Evolutionary conservation across 2,888 invertebrate species (phyloP), one percentile per base, ranked within the genome.

Genomic region (Idaea biselata): DNA sequence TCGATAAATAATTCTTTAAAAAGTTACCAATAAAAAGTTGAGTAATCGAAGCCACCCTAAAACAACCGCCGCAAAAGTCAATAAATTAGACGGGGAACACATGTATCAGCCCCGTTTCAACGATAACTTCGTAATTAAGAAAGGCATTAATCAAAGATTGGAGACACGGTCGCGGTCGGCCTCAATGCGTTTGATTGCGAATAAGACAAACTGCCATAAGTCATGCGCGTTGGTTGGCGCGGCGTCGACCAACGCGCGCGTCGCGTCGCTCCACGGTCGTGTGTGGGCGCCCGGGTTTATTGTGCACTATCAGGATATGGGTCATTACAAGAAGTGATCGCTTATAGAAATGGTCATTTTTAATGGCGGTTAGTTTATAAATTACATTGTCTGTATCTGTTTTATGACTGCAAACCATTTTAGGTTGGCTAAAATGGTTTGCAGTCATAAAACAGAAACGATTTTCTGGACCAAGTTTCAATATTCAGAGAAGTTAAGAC

Each of bases 91-190:
- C 79, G 68, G 64, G 79, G 84, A 87, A 89, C 91, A 90, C 88
- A 90, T 90, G 89, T 85, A 87, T 77, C 79, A 78, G 81, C 82
- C 78, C 79, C 76, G 78, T 72, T 77, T 72, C 72, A 80, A 78
- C 86, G 87, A 87, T 89, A 87, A 88, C 88, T 90, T 88, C 80
- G 89, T 91, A 92, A 92, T 92, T 91, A 92, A 90, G 91, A 89
- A 89, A 89, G 70, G 76, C 91, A 92, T 92, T 91, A 89, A 92
- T 92, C 91, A 91, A 77, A 77, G 80, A 85, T 89, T 81, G 84
- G 86, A 81, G 86, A 83, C 79, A 80, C 59, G 78, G 44, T 44
- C 11, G 44, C 44, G 8, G 32, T 32, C 76, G 79, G 78, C 76
- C 77, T 73, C 71, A 78, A 73, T 68, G 75, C 79, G 79, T 82